Percentiles rank a stretch among this genome's conserved stretches.
These are phyloP conservation scores for Ochotona princeps DNA, from an alignment of 2,113 vertebrate genomes.

Conservation along the genomic window DNA sequence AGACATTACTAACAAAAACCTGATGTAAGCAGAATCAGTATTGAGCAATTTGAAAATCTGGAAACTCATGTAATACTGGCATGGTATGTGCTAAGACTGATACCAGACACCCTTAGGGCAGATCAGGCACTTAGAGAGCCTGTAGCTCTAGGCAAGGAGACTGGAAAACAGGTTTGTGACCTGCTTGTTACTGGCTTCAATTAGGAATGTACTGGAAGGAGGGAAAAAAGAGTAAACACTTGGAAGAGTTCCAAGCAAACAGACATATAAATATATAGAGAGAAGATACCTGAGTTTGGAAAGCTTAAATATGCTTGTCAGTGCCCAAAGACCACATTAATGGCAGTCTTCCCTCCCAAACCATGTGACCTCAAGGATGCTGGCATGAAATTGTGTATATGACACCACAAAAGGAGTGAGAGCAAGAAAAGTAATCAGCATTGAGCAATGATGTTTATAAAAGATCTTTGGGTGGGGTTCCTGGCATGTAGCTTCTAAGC, in stretches of 20 bases:
- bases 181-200: background rate
- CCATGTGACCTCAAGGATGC: background rate
- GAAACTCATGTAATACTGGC: background rate
- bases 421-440: background rate
- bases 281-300: conserved; percentile 12
- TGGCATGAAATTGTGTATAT: background rate
- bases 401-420: background rate
- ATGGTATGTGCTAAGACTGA: background rate
- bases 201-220: conserved; percentile 1
- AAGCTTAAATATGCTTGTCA: background rate
- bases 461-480: background rate
- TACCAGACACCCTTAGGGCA: too few species aligned
- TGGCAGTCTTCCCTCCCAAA: background rate
- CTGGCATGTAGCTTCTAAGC: background rate
- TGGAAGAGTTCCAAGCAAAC: background rate
- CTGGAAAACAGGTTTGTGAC: background rate
- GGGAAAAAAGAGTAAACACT: background rate
- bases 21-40: background rate
- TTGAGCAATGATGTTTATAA: background rate
- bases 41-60: background rate
- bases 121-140: background rate
- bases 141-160: background rate
- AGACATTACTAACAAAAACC: conserved; percentile 9
- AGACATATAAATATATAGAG: background rate
- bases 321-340: background rate